Evolutionary conservation across 2,888 invertebrate genomes (phyloP).

Genomic region (Hylaea fasciaria): DNA sequence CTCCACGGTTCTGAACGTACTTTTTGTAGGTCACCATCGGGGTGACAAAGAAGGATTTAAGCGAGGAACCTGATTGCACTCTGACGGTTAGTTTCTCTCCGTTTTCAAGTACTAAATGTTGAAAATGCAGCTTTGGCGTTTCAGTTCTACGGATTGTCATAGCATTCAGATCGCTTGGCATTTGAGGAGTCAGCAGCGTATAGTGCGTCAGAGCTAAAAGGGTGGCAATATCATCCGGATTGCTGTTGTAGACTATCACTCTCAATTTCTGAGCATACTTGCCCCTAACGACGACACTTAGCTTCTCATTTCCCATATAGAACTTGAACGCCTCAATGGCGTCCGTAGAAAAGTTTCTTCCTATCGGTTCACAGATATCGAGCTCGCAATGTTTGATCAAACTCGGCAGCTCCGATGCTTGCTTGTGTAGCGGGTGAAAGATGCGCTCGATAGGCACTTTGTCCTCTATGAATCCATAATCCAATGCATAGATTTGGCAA

Average conservation of each 20-base stretch:
- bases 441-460: constrained; percentile 11
- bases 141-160: not conserved
- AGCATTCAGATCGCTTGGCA: not conserved
- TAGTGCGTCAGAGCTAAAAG: constrained; percentile 14
- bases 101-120: constrained; percentile 5
- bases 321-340: constrained; percentile 17
- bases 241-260: constrained; percentile 15
- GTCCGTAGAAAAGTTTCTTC: constrained; percentile 1
- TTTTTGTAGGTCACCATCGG: constrained; percentile 6
- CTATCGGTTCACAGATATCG: constrained; percentile 7
- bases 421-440: not conserved
- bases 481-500: constrained; percentile 13
- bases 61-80: constrained; percentile 16
- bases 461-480: constrained; percentile 19
- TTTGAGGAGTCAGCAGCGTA: not conserved
- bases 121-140: not conserved
- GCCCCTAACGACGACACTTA: constrained; percentile 4
- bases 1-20: constrained; percentile 7
- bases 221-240: constrained; percentile 19
- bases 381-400: constrained; percentile 15
- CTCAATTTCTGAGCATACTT: constrained; percentile 10
- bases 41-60: constrained; percentile 12
- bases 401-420: not conserved
- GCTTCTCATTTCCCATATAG: constrained; percentile 23
- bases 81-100: constrained; percentile 6